phyloP scores from a whole-genome alignment of 2,113 vertebrate species.

The Caranx ignobilis region DNA sequence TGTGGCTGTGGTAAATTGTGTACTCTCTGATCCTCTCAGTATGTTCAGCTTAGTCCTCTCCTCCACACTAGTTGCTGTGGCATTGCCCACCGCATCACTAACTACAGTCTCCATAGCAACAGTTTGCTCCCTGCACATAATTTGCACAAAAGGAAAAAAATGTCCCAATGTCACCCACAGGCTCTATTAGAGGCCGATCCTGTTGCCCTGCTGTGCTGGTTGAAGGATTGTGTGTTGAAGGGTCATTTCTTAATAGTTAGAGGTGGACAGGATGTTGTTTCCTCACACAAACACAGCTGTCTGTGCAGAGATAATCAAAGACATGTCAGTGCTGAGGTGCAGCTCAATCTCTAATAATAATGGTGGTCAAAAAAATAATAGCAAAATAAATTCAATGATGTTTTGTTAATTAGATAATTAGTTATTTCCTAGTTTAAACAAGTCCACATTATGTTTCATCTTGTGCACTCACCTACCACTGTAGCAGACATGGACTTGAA shows the following conservation, averaged over 20 bases:
- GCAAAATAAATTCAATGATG: too few relatives aligned
- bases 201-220: constrained; percentile 47
- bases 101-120: constrained; percentile 81
- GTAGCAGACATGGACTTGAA: not conserved
- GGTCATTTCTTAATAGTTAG: constrained; percentile 44
- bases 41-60: constrained; percentile 59
- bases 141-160: constrained; percentile 75
- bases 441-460: too few relatives aligned
- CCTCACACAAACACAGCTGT: not conserved
- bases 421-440: too few relatives aligned
- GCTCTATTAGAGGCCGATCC: constrained; percentile 53
- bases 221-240: constrained; percentile 55
- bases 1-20: constrained; percentile 27
- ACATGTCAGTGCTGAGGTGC: too few relatives aligned
- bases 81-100: constrained; percentile 71
- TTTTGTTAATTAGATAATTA: too few relatives aligned
- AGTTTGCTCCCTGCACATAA: constrained; percentile 74
- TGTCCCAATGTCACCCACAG: constrained; percentile 64
- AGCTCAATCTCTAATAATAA: too few relatives aligned
- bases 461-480: too few relatives aligned
- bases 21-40: constrained; percentile 56
- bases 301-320: too few relatives aligned
- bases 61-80: constrained; percentile 60
- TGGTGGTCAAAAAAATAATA: too few relatives aligned
- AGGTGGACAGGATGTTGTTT: constrained; percentile 50